Evolutionary conservation across 2,797 vertebrate species (phyloP), one percentile per base, ranked within the genome.

Genomic region (Pteronotus mesoamericanus): DNA sequence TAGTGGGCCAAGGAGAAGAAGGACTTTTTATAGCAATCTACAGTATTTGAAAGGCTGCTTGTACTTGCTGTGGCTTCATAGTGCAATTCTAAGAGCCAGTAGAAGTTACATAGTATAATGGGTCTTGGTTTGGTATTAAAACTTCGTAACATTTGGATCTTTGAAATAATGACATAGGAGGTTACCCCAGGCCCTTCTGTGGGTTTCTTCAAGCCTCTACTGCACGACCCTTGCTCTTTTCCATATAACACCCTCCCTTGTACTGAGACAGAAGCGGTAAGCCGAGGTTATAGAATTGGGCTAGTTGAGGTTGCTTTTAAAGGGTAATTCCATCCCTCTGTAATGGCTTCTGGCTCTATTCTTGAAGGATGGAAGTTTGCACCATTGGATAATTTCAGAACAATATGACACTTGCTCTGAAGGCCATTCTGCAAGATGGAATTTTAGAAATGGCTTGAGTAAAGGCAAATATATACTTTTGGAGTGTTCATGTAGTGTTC

Each of bases 1-100:
- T 95, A 71, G 61, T 91, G 34, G 46, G 57, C 48, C 92, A 94
- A 90, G 32, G 87, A 92, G 68, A 95, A 92, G 7, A 3, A 14
- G 8, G 19, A 53, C n/a, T 91, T 91, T 94, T 95, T 80, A 69
- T 55, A 82, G 61, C 75, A 86, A 37, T 86, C 29, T 75, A 59
- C 32, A 94, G 1, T 79, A 46, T 91, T 88, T 74, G 37, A 95
- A 90, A 86, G 64, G 9, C 91, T 80, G 4, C 39, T 88, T 32
- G 15, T 86, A 61, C 61, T 85, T 92, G 77, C 39, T 83, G 15
- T 90, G 48, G 15, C 34, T 75, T 95, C 82, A 74, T 19, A 75
- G 48, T 22, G 86, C 34, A 88, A 22, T 57, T 87, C 21, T 88
- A 82, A 72, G 39, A 91, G 68, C 11, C 90, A 69, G 24, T 79